Conservation (phyloP, 2,113 vertebrate genomes). For the Microcebus ravelobensis region DNA sequence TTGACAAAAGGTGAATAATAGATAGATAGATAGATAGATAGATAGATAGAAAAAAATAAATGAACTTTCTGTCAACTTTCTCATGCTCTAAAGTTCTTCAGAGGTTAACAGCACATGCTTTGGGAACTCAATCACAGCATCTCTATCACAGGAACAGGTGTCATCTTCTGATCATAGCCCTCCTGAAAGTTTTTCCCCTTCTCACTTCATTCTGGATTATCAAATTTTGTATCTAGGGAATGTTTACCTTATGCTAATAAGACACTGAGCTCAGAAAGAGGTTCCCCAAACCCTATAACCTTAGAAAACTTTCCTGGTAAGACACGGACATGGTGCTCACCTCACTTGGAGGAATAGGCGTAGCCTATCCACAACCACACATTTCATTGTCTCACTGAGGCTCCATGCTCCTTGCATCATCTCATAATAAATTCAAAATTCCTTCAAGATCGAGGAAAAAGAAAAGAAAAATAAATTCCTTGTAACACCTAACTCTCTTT, state of each 20-base stretch:
- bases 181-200: background rate
- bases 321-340: background rate
- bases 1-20: background rate
- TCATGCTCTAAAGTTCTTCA: background rate
- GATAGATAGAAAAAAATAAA: background rate
- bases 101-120: background rate
- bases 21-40: background rate
- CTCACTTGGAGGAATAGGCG: background rate
- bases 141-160: background rate
- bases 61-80: background rate
- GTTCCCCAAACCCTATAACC: background rate
- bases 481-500: background rate
- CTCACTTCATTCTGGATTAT: background rate
- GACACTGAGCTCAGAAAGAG: background rate
- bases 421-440: background rate
- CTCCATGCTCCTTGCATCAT: background rate
- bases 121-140: background rate
- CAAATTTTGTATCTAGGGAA: background rate
- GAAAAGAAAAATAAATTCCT: background rate
- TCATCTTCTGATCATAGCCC: background rate
- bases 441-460: background rate
- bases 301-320: background rate
- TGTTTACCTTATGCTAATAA: background rate
- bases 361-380: background rate
- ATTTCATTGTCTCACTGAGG: background rate